phyloP scores from a whole-genome alignment of 2,113 vertebrate genomes.

The Nibea coibor region DNA sequence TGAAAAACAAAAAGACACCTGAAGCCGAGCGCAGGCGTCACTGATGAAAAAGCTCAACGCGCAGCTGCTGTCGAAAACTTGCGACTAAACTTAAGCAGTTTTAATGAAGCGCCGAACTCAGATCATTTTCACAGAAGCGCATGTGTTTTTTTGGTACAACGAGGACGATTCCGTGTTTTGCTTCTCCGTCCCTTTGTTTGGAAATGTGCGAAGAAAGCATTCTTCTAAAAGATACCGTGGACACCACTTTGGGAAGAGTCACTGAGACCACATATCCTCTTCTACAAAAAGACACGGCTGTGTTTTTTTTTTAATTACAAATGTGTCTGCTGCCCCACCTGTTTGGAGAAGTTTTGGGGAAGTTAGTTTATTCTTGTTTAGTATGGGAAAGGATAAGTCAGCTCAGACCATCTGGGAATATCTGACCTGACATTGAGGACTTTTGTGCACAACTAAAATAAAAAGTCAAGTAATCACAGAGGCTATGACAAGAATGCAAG shows the following conservation, averaged over 20 bases:
- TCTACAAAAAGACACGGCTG: not conserved
- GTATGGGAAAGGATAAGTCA: no score
- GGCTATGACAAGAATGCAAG: no score
- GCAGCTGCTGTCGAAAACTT: not conserved
- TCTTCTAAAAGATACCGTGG: not conserved
- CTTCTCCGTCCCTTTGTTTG: not conserved
- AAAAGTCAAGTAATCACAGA: not conserved
- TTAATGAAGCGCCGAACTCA: constrained; percentile 16
- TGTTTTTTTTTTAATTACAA: not conserved
- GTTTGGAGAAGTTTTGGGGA: not conserved
- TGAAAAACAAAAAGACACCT: not conserved
- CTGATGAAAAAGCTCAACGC: constrained; percentile 20
- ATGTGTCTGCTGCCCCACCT: not conserved
- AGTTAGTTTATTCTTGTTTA: not conserved
- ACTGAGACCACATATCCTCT: not conserved
- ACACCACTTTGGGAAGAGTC: not conserved
- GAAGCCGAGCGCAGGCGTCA: not conserved
- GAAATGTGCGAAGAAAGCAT: not conserved
- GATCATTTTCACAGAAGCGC: not conserved
- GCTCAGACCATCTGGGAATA: not conserved
- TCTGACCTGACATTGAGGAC: not conserved
- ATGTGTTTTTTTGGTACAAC: not conserved
- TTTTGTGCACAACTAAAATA: not conserved
- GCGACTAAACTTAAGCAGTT: not conserved
- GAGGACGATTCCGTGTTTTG: no score